Evolutionary conservation across 2,888 invertebrate genomes (phyloP).

Genomic region (Eupithecia insigniata): DNA sequence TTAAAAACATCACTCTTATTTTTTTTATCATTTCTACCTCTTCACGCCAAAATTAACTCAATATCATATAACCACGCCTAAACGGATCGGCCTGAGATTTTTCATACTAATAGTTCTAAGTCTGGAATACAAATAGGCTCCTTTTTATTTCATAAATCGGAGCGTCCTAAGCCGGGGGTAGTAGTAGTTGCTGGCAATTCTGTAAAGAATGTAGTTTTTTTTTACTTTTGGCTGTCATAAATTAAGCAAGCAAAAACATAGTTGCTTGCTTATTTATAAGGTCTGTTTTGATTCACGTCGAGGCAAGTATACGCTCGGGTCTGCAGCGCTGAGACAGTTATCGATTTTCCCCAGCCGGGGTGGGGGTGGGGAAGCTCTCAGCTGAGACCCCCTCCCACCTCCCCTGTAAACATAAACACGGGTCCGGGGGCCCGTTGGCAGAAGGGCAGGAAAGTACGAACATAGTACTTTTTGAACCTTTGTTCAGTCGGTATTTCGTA

Average conservation of each 20-base stretch:
- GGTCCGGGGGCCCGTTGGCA: constrained; percentile 49
- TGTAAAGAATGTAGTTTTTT: background rate
- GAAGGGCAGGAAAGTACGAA: constrained; percentile 15
- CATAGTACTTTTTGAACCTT: constrained; percentile 5
- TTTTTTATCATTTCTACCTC: no score
- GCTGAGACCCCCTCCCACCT: constrained; percentile 64
- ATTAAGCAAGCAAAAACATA: constrained; percentile 33
- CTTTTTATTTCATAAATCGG: no score
- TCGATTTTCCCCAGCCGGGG: constrained; percentile 78
- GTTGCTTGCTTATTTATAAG: constrained; percentile 22
- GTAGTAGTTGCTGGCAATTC: no score
- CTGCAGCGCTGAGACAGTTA: constrained; percentile 71
- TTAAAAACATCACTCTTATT: no score
- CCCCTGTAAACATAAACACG: constrained; percentile 81
- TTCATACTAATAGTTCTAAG: no score
- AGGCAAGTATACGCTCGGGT: constrained; percentile 59
- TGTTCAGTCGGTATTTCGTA: background rate
- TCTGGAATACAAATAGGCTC: no score
- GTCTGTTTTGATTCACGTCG: constrained; percentile 53
- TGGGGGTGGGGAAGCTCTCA: constrained; percentile 63
- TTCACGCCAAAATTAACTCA: no score
- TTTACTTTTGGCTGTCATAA: constrained; percentile 16
- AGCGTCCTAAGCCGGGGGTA: no score
- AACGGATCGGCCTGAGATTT: no score
- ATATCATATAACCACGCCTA: no score